These are phyloP conservation scores for Sussaba pulchella DNA, from an alignment of 2,888 invertebrate genomes.

Conservation along the genomic window DNA sequence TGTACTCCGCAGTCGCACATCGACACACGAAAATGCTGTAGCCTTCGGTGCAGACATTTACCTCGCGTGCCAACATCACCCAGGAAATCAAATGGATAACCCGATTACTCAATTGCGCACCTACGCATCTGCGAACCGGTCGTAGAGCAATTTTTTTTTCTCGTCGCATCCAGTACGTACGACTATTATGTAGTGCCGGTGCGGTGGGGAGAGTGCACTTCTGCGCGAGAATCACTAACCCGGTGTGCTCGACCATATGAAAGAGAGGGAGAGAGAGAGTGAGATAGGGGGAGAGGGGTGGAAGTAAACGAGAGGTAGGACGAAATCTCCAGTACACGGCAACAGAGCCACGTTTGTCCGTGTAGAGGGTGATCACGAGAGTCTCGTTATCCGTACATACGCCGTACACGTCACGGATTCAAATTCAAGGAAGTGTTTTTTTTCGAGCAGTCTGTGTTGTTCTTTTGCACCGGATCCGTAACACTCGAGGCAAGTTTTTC, in stretches of 20 bases:
- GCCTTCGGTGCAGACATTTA: constrained; percentile 20
- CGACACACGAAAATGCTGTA: not conserved
- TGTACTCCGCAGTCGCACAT: not conserved
- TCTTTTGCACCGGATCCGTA: constrained; percentile 12
- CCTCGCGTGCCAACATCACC: constrained; percentile 34
- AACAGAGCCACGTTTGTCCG: constrained; percentile 30
- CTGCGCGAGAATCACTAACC: constrained; percentile 33
- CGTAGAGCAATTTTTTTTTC: constrained; percentile 19
- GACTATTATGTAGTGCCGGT: constrained; percentile 18
- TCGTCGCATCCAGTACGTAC: constrained; percentile 12
- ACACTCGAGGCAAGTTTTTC: constrained; percentile 12
- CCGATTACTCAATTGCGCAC: constrained; percentile 64
- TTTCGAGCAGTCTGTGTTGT: not conserved
- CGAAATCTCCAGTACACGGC: constrained; percentile 20
- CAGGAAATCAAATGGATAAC: constrained; percentile 66
- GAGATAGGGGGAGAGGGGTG: no score
- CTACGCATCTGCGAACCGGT: constrained; percentile 43
- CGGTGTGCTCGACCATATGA: constrained; percentile 8
- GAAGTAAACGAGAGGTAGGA: no score
- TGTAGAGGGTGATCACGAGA: constrained; percentile 38
- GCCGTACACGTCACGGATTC: constrained; percentile 12
- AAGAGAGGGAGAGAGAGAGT: not conserved
- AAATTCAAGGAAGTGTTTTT: constrained; percentile 43
- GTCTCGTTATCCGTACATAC: constrained; percentile 45
- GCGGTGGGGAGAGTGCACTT: constrained; percentile 13